Base-by-base conservation (phyloP, 92 coral and sea anemone genomes). In the Plumapathes pennacea region DNA sequence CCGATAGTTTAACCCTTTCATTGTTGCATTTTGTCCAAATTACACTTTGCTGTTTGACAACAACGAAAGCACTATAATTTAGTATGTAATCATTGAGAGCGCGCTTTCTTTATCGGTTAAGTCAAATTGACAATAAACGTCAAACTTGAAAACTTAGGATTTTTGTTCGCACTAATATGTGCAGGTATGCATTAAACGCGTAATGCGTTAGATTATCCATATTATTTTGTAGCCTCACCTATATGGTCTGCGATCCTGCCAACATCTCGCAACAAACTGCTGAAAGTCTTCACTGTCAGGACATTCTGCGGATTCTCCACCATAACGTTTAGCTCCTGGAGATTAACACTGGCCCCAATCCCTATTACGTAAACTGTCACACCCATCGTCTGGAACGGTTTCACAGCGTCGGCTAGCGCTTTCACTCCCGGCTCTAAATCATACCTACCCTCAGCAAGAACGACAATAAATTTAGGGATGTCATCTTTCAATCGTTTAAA, bases 341-440 rank as follows among this genome's bases (percentile, higher is more conserved):
- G 38, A 71, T 89, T 74, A 5, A 84, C 77, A 40, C 44, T 71
- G 17, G 55, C 48, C 11, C 99, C 99, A 34, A 94, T 78, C 33
- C 73, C 94, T 31, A 88, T 77, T 0, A 81, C 95, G 39, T 73
- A 71, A 12, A 80, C 82, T 12, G 82, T 71, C 10, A 85, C 83
- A 23, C 96, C 99, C 21, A 71, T 89, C 31, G 84, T 75, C 41
- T 65, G 67, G 23, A 92, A 56, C 8, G 83, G 85, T 34, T 47
- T 68, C 21, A 68, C 81, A 22, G 96, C 92, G 26, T 84, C 77
- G 4, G 78, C 32, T 3, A 87, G 38, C 13, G 80, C 34, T 52
- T 60, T 53, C 22, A 62, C 14, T 41, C 66, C 75, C 8, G 77
- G 41, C 17, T 62, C 61, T 13, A 52, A 40, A 59, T 63, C 46